Percentiles rank a stretch among this genome's conserved stretches.
Conservation (phyloP, 1,140 invertebrate genomes). For the Pectinophora gossypiella region DNA sequence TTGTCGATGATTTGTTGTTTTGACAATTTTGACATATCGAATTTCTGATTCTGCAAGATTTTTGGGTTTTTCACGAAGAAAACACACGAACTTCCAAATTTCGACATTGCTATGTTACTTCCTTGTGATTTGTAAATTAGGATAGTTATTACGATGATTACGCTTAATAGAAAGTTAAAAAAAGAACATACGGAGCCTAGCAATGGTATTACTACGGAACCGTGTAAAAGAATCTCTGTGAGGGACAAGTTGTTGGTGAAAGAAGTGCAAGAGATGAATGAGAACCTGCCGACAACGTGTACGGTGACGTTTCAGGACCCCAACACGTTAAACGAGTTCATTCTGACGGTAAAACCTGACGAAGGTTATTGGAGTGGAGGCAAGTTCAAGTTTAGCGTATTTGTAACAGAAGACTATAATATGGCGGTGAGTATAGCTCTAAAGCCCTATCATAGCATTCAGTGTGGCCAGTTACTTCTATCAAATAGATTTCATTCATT, state of each 20-base stretch:
- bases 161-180: slow-evolving; percentile 87
- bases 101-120: slow-evolving; percentile 12
- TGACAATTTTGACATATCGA: slow-evolving; percentile 1
- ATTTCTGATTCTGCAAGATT: neutral
- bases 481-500: no score
- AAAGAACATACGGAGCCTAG: slow-evolving; percentile 74
- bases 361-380: slow-evolving; percentile 94
- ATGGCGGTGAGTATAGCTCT: slow-evolving; percentile 83
- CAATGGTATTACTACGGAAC: slow-evolving; percentile 48
- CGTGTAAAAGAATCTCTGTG: slow-evolving; percentile 83
- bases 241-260: slow-evolving; percentile 90
- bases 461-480: no score
- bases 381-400: slow-evolving; percentile 89
- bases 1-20: neutral
- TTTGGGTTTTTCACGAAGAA: neutral
- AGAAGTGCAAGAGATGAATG: slow-evolving; percentile 95
- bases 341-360: slow-evolving; percentile 86
- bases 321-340: slow-evolving; percentile 88
- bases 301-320: slow-evolving; percentile 88
- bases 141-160: slow-evolving; percentile 79
- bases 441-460: no score
- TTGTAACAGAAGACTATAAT: slow-evolving; percentile 96
- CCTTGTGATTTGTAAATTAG: neutral
- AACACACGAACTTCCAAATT: neutral
- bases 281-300: slow-evolving; percentile 88